Conservation (phyloP, 2,113 vertebrate genomes). For the Myotis brandtii region DNA sequence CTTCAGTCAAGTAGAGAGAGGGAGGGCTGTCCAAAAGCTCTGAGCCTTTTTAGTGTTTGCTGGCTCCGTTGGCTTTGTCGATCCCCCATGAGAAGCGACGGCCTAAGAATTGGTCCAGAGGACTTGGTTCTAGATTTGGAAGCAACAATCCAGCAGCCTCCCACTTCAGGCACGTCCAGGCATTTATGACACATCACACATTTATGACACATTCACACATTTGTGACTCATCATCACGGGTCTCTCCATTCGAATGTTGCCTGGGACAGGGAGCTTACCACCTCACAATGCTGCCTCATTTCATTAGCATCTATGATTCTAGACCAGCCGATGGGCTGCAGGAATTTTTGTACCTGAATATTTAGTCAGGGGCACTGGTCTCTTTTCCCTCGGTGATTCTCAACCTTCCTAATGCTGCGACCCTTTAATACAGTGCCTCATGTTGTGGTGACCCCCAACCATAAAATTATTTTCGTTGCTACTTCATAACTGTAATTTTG, state of each 20-base stretch:
- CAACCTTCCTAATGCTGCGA: too few relatives aligned
- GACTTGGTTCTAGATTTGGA: constrained; percentile 49
- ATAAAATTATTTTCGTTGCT: too few relatives aligned
- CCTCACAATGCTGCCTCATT: neutral
- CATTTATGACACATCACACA: neutral
- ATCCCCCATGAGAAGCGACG: neutral
- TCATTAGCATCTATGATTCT: neutral
- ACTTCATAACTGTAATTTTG: too few relatives aligned
- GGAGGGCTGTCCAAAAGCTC: neutral
- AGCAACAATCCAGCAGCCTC: neutral
- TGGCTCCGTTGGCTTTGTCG: neutral
- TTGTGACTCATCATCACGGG: neutral
- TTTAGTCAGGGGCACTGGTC: neutral
- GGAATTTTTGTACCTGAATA: neutral
- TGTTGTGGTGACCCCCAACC: too few relatives aligned
- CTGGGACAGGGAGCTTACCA: neutral
- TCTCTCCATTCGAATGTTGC: neutral
- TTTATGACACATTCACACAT: neutral
- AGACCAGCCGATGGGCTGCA: neutral
- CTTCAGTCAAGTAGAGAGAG: neutral
- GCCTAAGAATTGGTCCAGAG: neutral
- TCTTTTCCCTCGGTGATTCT: neutral
- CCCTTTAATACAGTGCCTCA: too few relatives aligned
- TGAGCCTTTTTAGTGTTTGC: neutral
- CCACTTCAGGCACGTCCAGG: neutral